phyloP scores from a whole-genome alignment of 2,797 vertebrate genomes.

The Calcarius lapponicus region DNA sequence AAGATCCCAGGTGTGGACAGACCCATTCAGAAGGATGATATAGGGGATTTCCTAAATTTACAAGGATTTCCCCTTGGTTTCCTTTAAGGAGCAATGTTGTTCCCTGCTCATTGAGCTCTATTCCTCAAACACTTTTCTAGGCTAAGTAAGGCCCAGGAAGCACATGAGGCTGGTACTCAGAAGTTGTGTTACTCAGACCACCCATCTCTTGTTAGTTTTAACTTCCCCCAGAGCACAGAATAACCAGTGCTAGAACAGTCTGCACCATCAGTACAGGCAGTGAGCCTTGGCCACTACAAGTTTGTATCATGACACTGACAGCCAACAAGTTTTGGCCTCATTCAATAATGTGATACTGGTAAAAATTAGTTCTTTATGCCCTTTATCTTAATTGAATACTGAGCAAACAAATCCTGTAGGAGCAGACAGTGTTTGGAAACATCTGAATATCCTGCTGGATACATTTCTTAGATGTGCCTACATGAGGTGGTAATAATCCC shows the following conservation, averaged over 20 bases:
- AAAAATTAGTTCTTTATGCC: not conserved
- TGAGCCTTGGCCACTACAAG: not conserved
- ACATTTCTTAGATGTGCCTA: not conserved
- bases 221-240: not conserved
- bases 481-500: not conserved
- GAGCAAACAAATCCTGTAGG: not conserved
- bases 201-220: constrained; percentile 26
- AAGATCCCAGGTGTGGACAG: not conserved
- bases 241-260: not conserved
- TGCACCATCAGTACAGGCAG: not conserved
- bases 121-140: not conserved
- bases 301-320: not conserved
- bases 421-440: not conserved
- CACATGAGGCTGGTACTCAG: not conserved
- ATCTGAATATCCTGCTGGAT: not conserved
- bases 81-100: not conserved
- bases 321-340: not conserved
- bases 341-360: not conserved
- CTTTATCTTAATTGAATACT: not conserved
- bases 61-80: not conserved
- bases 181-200: not conserved
- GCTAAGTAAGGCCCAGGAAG: not conserved
- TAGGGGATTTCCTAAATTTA: not conserved
- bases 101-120: not conserved
- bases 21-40: not conserved